Evolutionary conservation across 2,113 vertebrate species (phyloP).

Genomic region (Uropsilus gracilis): DNA sequence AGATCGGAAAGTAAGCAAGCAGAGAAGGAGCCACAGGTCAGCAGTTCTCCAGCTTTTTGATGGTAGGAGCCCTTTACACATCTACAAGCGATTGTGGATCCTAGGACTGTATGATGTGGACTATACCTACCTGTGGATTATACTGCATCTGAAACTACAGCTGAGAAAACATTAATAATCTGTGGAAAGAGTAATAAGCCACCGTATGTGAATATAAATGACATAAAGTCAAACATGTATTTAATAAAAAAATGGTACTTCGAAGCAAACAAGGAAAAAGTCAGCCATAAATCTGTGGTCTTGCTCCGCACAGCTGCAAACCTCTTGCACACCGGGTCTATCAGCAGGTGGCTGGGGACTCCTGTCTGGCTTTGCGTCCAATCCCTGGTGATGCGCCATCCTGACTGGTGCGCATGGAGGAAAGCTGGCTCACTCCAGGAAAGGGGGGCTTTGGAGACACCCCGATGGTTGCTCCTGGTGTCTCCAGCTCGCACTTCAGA

Average conservation of each 20-base stretch:
- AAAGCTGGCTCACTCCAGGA: not conserved
- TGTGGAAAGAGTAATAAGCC: not conserved
- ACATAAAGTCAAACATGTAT: no score
- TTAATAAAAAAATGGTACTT: not conserved
- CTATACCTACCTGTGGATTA: not conserved
- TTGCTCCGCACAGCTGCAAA: not conserved
- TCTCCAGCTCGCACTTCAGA: not conserved
- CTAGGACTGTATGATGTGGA: not conserved
- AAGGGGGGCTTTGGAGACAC: accelerated
- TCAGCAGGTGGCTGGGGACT: accelerated
- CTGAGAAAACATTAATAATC: not conserved
- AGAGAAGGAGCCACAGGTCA: not conserved
- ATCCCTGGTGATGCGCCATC: accelerated
- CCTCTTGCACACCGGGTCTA: no score
- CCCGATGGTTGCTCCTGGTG: accelerated
- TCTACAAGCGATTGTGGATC: not conserved
- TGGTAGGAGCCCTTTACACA: not conserved
- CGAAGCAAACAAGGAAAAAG: not conserved
- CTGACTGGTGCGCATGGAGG: not conserved
- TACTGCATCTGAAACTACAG: not conserved
- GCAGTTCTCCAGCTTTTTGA: not conserved
- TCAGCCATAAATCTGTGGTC: no score
- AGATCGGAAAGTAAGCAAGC: not conserved
- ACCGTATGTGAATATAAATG: not conserved
- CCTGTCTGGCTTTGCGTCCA: accelerated